Evolutionary conservation across 2,113 vertebrate genomes (phyloP).

Genomic region (Etheostoma spectabile): DNA sequence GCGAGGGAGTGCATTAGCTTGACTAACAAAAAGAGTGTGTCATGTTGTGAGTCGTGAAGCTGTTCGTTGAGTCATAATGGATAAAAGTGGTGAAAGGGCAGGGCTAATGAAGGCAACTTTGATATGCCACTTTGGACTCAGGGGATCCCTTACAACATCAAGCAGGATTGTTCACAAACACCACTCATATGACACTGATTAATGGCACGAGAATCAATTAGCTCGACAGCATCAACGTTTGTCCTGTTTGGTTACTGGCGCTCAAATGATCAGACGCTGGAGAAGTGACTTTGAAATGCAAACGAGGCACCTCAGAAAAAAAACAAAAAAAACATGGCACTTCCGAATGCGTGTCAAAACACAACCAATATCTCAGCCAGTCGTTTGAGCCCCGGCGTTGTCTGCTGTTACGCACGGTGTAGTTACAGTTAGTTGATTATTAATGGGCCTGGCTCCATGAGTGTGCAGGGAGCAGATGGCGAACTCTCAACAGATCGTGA

Average conservation of each 20-base stretch:
- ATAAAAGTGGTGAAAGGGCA: conserved; percentile 48
- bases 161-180: conserved; percentile 15
- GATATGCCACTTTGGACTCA: conserved; percentile 50
- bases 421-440: conserved; percentile 56
- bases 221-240: conserved; percentile 36
- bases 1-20: conserved; percentile 32
- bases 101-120: conserved; percentile 35
- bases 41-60: conserved; percentile 24
- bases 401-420: conserved; percentile 20
- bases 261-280: conserved; percentile 44
- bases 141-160: conserved; percentile 32
- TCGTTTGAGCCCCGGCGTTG: conserved; percentile 3
- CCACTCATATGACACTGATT: conserved; percentile 61
- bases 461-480: conserved; percentile 67
- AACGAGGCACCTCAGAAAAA: conserved; percentile 35
- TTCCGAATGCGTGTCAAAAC: conserved; percentile 42
- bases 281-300: conserved; percentile 61
- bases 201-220: conserved; percentile 68
- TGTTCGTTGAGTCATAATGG: conserved; percentile 40
- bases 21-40: conserved; percentile 28
- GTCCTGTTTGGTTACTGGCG: conserved; percentile 43
- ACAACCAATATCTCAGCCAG: conserved; percentile 21
- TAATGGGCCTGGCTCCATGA: conserved; percentile 46
- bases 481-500: conserved; percentile 31
- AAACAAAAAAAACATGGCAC: neutral